Evolutionary conservation across 92 coral and sea anemone species (phyloP).

Genomic region (Palythoa caribaeorum): DNA sequence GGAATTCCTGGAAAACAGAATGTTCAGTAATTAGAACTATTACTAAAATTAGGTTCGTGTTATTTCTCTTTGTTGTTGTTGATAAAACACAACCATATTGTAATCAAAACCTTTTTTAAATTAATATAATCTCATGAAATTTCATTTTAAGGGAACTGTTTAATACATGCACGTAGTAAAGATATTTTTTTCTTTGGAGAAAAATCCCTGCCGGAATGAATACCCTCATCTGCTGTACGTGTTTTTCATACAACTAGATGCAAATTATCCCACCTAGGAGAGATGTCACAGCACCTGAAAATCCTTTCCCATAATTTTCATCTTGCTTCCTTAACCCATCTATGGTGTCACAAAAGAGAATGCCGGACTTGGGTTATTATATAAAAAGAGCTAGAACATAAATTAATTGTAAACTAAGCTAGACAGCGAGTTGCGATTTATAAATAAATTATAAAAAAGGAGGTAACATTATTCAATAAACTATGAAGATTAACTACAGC

Average conservation of each 20-base stretch:
- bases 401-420: not conserved
- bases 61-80: too few species aligned
- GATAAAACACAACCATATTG: not conserved
- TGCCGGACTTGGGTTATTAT: too few species aligned
- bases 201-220: not conserved
- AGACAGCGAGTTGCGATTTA: not conserved
- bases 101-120: not conserved
- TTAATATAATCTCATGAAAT: not conserved
- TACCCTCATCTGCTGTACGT: not conserved
- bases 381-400: not conserved
- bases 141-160: too few species aligned
- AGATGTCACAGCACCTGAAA: not conserved
- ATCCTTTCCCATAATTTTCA: not conserved
- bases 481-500: not conserved
- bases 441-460: not conserved
- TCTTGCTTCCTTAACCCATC: not conserved
- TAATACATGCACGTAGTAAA: not conserved
- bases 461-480: not conserved
- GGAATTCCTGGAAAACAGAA: conserved; percentile 38
- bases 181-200: not conserved
- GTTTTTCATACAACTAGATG: not conserved
- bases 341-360: not conserved
- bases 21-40: not conserved
- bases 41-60: not conserved
- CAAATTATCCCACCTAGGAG: not conserved